Percentiles rank a stretch among this genome's conserved stretches.
Conservation (phyloP, 2,113 vertebrate genomes). For the Etheostoma spectabile region DNA sequence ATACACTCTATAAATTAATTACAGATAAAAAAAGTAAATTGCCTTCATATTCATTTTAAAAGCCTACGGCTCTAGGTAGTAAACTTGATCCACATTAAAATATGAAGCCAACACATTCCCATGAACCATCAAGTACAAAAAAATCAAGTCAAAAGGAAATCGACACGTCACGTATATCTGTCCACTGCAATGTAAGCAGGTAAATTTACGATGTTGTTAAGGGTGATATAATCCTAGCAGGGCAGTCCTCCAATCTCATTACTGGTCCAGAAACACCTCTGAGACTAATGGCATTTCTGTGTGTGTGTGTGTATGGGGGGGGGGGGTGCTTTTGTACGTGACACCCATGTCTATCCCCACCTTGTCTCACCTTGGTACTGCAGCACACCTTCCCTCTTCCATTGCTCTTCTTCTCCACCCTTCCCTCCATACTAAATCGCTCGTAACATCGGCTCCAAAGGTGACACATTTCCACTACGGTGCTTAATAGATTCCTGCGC, state of each 20-base stretch:
- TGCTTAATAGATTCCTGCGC: constrained; percentile 55
- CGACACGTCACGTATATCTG: constrained; percentile 22
- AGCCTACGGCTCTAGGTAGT: background rate
- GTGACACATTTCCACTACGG: constrained; percentile 66
- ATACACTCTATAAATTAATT: background rate
- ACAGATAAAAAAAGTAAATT: background rate
- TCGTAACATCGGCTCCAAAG: constrained; percentile 56
- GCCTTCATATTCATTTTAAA: background rate
- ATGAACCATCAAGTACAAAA: background rate
- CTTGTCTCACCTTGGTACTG: constrained; percentile 84
- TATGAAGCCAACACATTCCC: background rate
- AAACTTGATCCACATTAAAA: background rate
- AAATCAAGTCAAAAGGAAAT: background rate
- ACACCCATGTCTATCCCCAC: constrained; percentile 82
- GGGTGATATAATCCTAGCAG: constrained; percentile 50
- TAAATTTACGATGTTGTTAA: constrained; percentile 60
- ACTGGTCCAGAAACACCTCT: constrained; percentile 61
- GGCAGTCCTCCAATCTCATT: constrained; percentile 76
- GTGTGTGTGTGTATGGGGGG: background rate
- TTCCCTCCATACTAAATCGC: constrained; percentile 58
- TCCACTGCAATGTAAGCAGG: constrained; percentile 51
- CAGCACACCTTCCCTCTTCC: constrained; percentile 54
- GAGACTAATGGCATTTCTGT: constrained; percentile 35
- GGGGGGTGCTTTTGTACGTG: constrained; percentile 74
- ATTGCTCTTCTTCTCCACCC: constrained; percentile 36